Conservation (phyloP, 2,113 vertebrate species). For the Miniopterus natalensis region DNA sequence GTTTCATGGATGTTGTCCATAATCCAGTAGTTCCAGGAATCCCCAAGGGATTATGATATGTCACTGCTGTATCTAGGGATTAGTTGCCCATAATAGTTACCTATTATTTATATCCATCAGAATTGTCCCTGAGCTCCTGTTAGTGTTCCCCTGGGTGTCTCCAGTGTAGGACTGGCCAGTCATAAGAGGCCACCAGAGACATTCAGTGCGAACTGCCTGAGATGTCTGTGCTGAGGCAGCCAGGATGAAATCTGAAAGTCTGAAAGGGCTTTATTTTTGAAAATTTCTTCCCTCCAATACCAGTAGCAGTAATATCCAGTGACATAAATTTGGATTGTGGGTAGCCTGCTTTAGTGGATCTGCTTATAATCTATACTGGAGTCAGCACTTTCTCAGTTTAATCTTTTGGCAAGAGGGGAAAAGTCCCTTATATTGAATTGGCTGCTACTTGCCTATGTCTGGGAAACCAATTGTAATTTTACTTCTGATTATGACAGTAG, state of each 20-base stretch:
- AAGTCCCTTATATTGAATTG: slow-evolving; percentile 24
- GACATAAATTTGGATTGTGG: neutral
- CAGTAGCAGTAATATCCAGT: neutral
- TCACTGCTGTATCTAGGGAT: neutral
- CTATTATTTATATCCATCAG: neutral
- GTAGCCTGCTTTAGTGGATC: neutral
- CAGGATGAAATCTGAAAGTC: neutral
- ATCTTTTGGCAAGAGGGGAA: slow-evolving; percentile 37
- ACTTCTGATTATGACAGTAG: neutral
- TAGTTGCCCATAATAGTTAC: neutral
- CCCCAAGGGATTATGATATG: neutral
- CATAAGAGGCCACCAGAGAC: neutral
- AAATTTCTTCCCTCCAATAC: neutral
- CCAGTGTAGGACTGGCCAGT: neutral
- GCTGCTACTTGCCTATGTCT: slow-evolving; percentile 8
- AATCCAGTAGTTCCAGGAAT: neutral
- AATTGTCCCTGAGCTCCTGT: slow-evolving; percentile 4
- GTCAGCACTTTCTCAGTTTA: slow-evolving; percentile 20
- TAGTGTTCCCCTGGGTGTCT: neutral
- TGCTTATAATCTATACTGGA: slow-evolving; percentile 22
- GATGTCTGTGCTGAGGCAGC: neutral
- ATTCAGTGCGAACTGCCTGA: neutral
- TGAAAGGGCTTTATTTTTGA: neutral
- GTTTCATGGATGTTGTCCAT: neutral
- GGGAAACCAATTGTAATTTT: slow-evolving; percentile 40